Evolutionary conservation across 1,140 invertebrate genomes (phyloP).

Genomic region (Acromyrmex heyeri): DNA sequence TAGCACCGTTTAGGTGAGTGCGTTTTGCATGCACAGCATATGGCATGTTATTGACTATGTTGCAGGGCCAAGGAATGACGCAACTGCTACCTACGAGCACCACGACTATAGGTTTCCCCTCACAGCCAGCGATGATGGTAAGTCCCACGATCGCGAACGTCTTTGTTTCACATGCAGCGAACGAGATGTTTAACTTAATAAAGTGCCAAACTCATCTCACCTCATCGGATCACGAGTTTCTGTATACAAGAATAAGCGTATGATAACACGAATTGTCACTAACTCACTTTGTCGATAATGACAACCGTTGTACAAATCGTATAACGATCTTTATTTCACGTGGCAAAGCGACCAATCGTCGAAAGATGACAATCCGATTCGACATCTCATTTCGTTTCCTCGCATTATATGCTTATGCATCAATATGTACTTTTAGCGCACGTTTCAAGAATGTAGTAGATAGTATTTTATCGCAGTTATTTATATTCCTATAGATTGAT

Average conservation of each 20-base stretch:
- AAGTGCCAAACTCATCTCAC: slow-evolving; percentile 44
- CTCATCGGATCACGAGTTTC: not conserved
- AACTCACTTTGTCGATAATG: slow-evolving; percentile 54
- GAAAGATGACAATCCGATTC: slow-evolving; percentile 11
- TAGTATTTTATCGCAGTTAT: slow-evolving; percentile 16
- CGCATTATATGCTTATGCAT: slow-evolving; percentile 50
- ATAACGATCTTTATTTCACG: not conserved
- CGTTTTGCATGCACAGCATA: slow-evolving; percentile 84
- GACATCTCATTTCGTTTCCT: slow-evolving; percentile 10
- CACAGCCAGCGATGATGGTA: slow-evolving; percentile 83
- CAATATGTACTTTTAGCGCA: slow-evolving; percentile 33
- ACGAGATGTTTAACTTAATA: slow-evolving; percentile 14
- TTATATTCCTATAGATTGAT: not conserved
- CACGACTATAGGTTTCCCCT: slow-evolving; percentile 79
- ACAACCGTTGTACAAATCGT: slow-evolving; percentile 1
- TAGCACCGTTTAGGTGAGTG: slow-evolving; percentile 82
- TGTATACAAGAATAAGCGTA: slow-evolving; percentile 20
- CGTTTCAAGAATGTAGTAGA: slow-evolving; percentile 46
- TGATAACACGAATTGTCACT: slow-evolving; percentile 58
- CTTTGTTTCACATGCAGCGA: slow-evolving; percentile 32
- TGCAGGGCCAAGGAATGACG: slow-evolving; percentile 87
- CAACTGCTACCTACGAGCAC: slow-evolving; percentile 83
- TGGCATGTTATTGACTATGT: slow-evolving; percentile 86
- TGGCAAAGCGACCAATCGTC: not conserved
- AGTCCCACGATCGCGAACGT: slow-evolving; percentile 74